These are phyloP conservation scores for Coracopsis vasa DNA, from an alignment of 2,113 vertebrate genomes.

Conservation along the genomic window DNA sequence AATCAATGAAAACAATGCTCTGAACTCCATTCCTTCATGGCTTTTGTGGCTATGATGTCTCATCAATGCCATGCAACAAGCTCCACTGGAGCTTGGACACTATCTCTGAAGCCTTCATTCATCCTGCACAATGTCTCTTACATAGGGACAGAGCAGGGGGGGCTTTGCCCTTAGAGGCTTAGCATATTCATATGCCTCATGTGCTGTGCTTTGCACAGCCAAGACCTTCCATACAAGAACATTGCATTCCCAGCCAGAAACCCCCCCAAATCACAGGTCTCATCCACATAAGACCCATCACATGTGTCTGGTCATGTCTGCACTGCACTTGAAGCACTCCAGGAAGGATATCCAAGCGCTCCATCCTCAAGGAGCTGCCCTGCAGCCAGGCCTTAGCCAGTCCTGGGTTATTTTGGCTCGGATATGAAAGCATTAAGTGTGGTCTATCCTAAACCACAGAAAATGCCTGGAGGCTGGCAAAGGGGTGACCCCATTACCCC, in stretches of 20 bases:
- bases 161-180: background rate
- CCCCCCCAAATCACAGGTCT: background rate
- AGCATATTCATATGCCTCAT: background rate
- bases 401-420: background rate
- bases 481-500: background rate
- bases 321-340: background rate
- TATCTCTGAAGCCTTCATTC: background rate
- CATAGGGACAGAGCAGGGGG: background rate
- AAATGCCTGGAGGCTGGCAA: rapidly evolving
- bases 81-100: background rate
- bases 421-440: background rate
- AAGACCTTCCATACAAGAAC: background rate
- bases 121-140: rapidly evolving
- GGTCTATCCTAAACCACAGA: background rate
- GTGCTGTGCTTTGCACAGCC: background rate
- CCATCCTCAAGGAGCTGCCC: background rate
- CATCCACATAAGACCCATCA: background rate
- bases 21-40: rapidly evolving
- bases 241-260: background rate
- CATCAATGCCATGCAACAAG: rapidly evolving
- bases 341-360: background rate
- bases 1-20: background rate
- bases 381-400: background rate
- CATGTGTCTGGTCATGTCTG: rapidly evolving
- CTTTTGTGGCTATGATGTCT: background rate